Evolutionary conservation across 1,140 invertebrate genomes (phyloP).

Genomic region (Bombus sylvicola): DNA sequence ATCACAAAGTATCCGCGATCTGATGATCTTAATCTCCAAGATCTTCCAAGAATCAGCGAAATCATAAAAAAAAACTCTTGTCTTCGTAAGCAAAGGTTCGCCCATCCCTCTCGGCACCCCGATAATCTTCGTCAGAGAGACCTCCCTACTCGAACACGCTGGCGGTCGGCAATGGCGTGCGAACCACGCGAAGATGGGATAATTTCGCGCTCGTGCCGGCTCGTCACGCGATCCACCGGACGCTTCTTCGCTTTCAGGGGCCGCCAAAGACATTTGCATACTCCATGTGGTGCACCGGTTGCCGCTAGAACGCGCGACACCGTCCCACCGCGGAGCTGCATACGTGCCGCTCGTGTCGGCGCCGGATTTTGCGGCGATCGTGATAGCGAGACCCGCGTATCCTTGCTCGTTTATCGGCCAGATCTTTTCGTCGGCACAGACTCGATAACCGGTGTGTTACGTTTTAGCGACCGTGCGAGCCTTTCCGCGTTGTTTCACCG

Average conservation of each 20-base stretch:
- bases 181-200: constrained; percentile 63
- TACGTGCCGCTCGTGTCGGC: constrained; percentile 33
- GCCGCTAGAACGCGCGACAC: constrained; percentile 29
- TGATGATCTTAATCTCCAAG: not conserved
- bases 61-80: not conserved
- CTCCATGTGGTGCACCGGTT: constrained; percentile 31
- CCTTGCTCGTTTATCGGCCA: constrained; percentile 29
- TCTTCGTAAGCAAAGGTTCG: too few species aligned
- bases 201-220: constrained; percentile 69
- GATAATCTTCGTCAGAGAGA: constrained; percentile 6
- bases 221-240: constrained; percentile 68
- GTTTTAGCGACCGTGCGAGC: constrained; percentile 11
- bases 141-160: constrained; percentile 39
- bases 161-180: constrained; percentile 47
- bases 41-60: not conserved
- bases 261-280: constrained; percentile 60
- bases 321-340: not conserved
- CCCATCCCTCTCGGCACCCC: constrained; percentile 12
- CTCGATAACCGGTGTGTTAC: constrained; percentile 13
- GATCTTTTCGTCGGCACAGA: constrained; percentile 27
- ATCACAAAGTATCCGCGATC: not conserved
- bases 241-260: constrained; percentile 26
- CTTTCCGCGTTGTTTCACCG: constrained; percentile 21
- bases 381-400: constrained; percentile 27
- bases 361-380: constrained; percentile 36